Base-by-base conservation (phyloP, 2,888 invertebrate species). In the Ormyrus nitidulus region DNA sequence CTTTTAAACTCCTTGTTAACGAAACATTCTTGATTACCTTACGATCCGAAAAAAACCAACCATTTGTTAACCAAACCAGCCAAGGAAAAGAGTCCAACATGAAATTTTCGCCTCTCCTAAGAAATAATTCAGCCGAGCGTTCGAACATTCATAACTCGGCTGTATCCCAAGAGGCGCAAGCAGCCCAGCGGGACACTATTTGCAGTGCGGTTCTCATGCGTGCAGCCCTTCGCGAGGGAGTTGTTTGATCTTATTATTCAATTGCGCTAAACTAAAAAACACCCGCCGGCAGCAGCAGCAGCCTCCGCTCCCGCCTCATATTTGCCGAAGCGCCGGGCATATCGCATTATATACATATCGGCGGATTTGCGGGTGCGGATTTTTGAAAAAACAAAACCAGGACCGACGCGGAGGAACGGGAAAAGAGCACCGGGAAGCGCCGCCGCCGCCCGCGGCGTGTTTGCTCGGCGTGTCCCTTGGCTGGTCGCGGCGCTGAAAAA, bases 231-330 rank as follows among this genome's bases (percentile, higher is more conserved):
- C 53, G 53, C 59, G 64, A 10, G 83, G 19, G 77, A 82, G 83
- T 84, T 88, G 86, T 90, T 89, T 89, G 88, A 89, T 89, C 89
- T 89, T 88, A 90, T 89, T 89, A 89, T 89, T 88, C 89, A 87
- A 88, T 87, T 88, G 87, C 86, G 86, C 10, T 83, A 87, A 89
- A 89, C 89, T 89, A 88, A 89, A 90, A 88, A 88, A 89, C 87
- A 80, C 82, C 70, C 71, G 6, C 62, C 54, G 77, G 75, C 81
- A 19, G 19, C 19, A 19, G 19, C 19, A 19, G 19, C 1, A 19
- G 19, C 19, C 19, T 19, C 19, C 19, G 1, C 19, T 19, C 19
- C 19, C 19, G 19, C 19, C 19, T 19, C 19, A 19, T 19, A 19
- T 19, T 19, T 19, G 19, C 19, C 19, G 19, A 19, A 19, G 19